Evolutionary conservation across 2,888 invertebrate species (phyloP).

Genomic region (Xiphydria camelus): DNA sequence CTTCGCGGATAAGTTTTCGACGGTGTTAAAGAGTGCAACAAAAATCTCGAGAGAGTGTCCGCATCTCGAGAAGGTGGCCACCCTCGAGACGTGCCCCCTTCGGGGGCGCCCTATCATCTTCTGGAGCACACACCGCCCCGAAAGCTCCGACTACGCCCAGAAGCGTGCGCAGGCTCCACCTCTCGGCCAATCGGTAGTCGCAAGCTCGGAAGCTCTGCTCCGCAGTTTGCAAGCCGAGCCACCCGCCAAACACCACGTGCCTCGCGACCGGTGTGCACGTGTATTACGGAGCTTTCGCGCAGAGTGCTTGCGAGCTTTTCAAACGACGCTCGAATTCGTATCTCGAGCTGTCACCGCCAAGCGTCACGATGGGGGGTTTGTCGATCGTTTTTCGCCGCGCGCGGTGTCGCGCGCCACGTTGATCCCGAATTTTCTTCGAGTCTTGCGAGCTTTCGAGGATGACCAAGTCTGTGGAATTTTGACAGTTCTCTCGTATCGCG

Average conservation of each 20-base stretch:
- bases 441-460: no score
- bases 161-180: conserved; percentile 54
- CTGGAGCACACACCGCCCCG: conserved; percentile 47
- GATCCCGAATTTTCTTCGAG: no score
- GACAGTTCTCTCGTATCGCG: no score
- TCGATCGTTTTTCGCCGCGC: no score
- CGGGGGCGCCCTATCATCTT: conserved; percentile 49
- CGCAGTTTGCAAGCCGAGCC: conserved; percentile 38
- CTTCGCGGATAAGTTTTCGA: conserved; percentile 22
- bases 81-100: conserved; percentile 48
- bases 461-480: no score
- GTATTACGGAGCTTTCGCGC: conserved; percentile 42
- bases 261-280: conserved; percentile 54
- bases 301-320: no score
- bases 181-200: conserved; percentile 48
- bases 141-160: conserved; percentile 48
- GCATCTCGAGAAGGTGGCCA: conserved; percentile 39
- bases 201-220: conserved; percentile 45
- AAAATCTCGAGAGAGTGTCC: conserved; percentile 29
- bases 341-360: no score
- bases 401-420: no score
- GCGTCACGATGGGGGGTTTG: no score
- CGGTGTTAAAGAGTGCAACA: conserved; percentile 11
- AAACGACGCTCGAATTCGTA: no score
- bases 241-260: conserved; percentile 55